Percentiles rank a stretch among this genome's conserved stretches.
These are phyloP conservation scores for Drosophila kurseongensis DNA, from an alignment of 1,140 invertebrate genomes.

Conservation along the genomic window DNA sequence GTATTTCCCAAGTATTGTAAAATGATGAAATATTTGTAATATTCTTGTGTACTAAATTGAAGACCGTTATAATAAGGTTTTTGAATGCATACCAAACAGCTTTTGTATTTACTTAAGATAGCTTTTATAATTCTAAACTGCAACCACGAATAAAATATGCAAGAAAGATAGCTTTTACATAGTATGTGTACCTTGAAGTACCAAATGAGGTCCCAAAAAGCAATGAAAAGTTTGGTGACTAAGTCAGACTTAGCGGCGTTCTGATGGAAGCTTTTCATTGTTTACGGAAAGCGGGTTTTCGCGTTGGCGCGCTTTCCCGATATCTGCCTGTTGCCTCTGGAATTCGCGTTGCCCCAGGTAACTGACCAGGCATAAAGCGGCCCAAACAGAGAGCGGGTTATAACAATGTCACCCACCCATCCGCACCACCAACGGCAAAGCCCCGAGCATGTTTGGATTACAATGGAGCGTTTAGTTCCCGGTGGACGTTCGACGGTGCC, in stretches of 20 bases:
- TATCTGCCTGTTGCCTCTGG: slow-evolving; percentile 66
- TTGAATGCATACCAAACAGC: slow-evolving; percentile 2
- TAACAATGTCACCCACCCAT: slow-evolving; percentile 44
- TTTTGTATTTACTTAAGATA: not conserved
- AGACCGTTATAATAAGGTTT: not conserved
- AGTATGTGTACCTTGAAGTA: not conserved
- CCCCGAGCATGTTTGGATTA: slow-evolving; percentile 55
- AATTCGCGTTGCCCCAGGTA: slow-evolving; percentile 72
- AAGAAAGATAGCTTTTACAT: too few relatives aligned
- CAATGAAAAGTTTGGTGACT: slow-evolving; percentile 1
- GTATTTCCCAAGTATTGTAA: too few relatives aligned
- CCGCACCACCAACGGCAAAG: slow-evolving; percentile 37
- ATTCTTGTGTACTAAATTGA: too few relatives aligned
- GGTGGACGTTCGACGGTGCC: slow-evolving; percentile 62
- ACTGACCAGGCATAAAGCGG: slow-evolving; percentile 80
- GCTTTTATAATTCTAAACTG: slow-evolving; percentile 5
- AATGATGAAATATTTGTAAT: too few relatives aligned
- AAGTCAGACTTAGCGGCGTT: slow-evolving; percentile 15
- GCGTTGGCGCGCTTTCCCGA: slow-evolving; percentile 61
- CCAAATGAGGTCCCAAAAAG: slow-evolving; percentile 2
- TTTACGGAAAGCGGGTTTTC: slow-evolving; percentile 44
- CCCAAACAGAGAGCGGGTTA: slow-evolving; percentile 78
- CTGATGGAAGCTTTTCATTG: slow-evolving; percentile 42
- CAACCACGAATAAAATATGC: not conserved
- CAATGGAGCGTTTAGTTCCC: slow-evolving; percentile 71